Evolutionary conservation across 2,797 vertebrate genomes (phyloP), one percentile per base, ranked within the genome.

Genomic region (Austrolebias charrua): DNA sequence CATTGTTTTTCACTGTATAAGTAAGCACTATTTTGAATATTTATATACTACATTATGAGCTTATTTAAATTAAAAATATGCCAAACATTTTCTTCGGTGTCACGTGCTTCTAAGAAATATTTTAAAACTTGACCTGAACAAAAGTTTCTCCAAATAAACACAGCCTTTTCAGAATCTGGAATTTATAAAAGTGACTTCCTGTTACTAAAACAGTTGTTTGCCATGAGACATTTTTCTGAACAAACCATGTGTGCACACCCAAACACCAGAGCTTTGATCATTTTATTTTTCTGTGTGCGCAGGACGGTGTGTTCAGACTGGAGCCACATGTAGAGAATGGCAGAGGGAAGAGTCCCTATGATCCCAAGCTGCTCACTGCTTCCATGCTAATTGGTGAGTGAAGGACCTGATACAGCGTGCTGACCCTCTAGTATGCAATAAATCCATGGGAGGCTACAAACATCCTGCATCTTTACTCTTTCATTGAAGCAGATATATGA

Each of bases 341-440:
- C 61, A 91, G 97, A 60, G 97, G 97, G 43, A 99, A 99, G 89
- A 98, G 97, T 75, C 97, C 97, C 1, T 99, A 99, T 44, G 97
- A 99, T 84, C 97, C 97, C 29, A 98, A 96, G 89, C 85, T 98
- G 72, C 92, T 92, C 83, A 98, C 96, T 29, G 95, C 97, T 50
- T 98, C 97, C 66, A 93, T 96, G 87, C 93, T 99, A 83, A 92
- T 98, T 79, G 97, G 97, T 99, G 88, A 80, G 93, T 89, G 63
- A 45, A 48, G 65, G 40, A 60, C 33, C 11, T 6, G 62, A 74
- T 53, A 18, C 42, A 4, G 28, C 29, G 20, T 6, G 31, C 48
- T 31, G 69, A 0, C 60, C 48, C 18, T 10, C 56, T 55, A 38
- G 12, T 14, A 51, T 55, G 57, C 71, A 55, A 80, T 81, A 75